Base-by-base conservation (phyloP, 2,113 vertebrate genomes). In the Eulacestoma nigropectus region DNA sequence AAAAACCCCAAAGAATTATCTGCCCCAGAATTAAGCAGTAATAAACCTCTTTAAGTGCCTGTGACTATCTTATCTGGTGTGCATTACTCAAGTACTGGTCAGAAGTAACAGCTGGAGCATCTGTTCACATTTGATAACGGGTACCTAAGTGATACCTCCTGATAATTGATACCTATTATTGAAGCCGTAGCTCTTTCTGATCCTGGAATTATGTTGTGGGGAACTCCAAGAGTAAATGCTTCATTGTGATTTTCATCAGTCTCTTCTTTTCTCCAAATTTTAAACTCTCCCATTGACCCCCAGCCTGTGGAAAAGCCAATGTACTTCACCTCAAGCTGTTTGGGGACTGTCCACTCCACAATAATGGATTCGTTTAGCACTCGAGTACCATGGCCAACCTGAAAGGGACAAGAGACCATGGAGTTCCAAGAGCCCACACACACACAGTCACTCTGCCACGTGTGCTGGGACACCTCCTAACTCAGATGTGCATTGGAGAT, bases 161-260 rank as follows among this genome's bases (percentile, higher is more conserved):
- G 50, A 53, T 26, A 83, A 65, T 85, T 76, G 89, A 77, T 97
- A 99, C 99, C 99, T 90, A 99, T 99, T 97, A 99, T 98, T 81
- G 98, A 99, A 50, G 99, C 99, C 0, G 98, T 98, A 75, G 99
- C 99, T 95, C 97, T 98, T 97, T 99, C 99, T 18, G 99, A 99
- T 85, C 99, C 99, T 26, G 99, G 99, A 76, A 99, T 98, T 95
- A 99, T 98, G 63, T 99, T 99, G 89, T 99, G 99, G 3, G 99
- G 99, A 73, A 99, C 98, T 50, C 98, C 99, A 94, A 99, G 97
- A 65, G 99, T 99, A 96, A 99, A 99, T 35, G 99, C 99, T 97
- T 99, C 99, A 56, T 99, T 99, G 98, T 99, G 98, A 98, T 99
- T 99, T 97, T 99, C 99, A n/a, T 99, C 99, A 37, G 98, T 98